Evolutionary conservation across 2,113 vertebrate species (phyloP).

Genomic region (Gasterosteus aculeatus): DNA sequence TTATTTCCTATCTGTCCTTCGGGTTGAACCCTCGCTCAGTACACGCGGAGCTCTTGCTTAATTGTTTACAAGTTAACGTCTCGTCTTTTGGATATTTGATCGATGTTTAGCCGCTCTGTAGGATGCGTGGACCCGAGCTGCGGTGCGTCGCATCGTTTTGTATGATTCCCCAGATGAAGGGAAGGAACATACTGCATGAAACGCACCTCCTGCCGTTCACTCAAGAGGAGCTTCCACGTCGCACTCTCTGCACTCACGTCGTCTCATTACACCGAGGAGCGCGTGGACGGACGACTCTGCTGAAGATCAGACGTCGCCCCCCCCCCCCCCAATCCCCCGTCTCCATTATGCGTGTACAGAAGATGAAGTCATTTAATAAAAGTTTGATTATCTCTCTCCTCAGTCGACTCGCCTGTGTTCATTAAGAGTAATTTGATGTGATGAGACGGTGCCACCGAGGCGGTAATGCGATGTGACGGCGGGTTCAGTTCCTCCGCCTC

Average conservation of each 20-base stretch:
- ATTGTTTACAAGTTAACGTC: constrained; percentile 67
- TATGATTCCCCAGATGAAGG: constrained; percentile 51
- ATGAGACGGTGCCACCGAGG: constrained; percentile 59
- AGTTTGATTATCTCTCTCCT: constrained; percentile 79
- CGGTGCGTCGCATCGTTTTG: too few relatives aligned
- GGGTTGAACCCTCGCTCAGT: constrained; percentile 38
- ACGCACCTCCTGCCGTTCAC: constrained; percentile 51
- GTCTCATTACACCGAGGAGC: constrained; percentile 8
- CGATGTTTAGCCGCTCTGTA: constrained; percentile 51
- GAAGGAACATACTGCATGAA: constrained; percentile 56
- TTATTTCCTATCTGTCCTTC: constrained; percentile 17
- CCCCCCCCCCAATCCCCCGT: too few relatives aligned
- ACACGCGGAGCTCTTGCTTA: constrained; percentile 37
- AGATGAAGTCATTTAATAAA: constrained; percentile 84
- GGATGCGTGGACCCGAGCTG: too few relatives aligned
- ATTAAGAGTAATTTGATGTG: constrained; percentile 75
- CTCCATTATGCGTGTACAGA: constrained; percentile 79
- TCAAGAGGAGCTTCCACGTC: constrained; percentile 34
- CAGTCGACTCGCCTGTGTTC: constrained; percentile 72
- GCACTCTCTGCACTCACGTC: constrained; percentile 35
- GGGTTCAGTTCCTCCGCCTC: constrained; percentile 33
- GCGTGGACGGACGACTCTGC: constrained; percentile 7
- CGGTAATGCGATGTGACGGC: constrained; percentile 71
- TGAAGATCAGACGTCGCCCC: constrained; percentile 6
- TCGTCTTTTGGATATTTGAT: constrained; percentile 36